Conservation (phyloP, 2,888 invertebrate genomes). For the Drosophila borealis region DNA sequence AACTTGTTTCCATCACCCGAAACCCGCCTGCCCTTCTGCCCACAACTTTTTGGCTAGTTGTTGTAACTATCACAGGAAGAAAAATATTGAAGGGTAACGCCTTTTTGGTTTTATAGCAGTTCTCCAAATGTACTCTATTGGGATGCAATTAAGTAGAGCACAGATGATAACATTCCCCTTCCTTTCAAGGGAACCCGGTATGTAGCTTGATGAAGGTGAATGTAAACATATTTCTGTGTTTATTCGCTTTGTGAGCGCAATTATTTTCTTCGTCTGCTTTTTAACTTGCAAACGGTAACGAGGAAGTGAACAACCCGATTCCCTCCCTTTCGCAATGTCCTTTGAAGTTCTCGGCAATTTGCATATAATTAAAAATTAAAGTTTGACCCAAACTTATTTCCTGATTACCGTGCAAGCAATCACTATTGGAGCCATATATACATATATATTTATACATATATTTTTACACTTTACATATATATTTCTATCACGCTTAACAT, state of each 20-base stretch:
- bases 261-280: constrained; percentile 45
- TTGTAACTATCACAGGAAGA: constrained; percentile 6
- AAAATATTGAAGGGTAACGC: constrained; percentile 1
- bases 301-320: constrained; percentile 5
- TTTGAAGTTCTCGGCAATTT: constrained; percentile 12
- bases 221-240: constrained; percentile 49
- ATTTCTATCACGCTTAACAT: constrained; percentile 7
- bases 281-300: constrained; percentile 34
- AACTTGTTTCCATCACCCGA: constrained; percentile 1
- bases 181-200: constrained; percentile 32
- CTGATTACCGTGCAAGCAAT: constrained; percentile 10
- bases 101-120: constrained; percentile 41
- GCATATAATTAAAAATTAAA: constrained; percentile 54
- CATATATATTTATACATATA: no score
- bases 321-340: not conserved
- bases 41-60: constrained; percentile 40
- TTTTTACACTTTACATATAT: no score
- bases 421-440: not conserved
- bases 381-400: constrained; percentile 23
- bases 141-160: constrained; percentile 73
- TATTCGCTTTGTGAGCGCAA: constrained; percentile 61
- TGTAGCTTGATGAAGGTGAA: not conserved
- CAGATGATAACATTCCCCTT: constrained; percentile 30
- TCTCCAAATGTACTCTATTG: constrained; percentile 56
- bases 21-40: not conserved